A percentile compares a stretch with the other conserved stretches of the same genome.
Evolutionary conservation across 1,140 invertebrate genomes (phyloP).

Genomic region (Copidosoma floridanum): DNA sequence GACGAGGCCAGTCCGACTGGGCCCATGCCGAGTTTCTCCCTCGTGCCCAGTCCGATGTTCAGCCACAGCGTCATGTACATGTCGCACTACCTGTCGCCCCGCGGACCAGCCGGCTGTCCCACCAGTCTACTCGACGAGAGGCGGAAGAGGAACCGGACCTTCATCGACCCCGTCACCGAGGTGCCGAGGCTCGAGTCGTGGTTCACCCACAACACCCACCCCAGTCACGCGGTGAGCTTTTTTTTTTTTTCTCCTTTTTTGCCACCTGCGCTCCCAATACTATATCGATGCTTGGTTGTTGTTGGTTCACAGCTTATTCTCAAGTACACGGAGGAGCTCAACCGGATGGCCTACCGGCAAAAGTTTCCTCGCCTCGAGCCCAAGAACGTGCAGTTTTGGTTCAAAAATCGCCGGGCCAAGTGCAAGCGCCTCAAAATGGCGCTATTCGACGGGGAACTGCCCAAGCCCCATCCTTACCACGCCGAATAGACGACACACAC

Average conservation of each 20-base stretch:
- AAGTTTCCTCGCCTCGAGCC: slow-evolving; percentile 95
- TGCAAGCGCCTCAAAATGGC: slow-evolving; percentile 92
- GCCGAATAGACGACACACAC: slow-evolving; percentile 41
- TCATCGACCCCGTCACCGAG: slow-evolving; percentile 97
- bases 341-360: slow-evolving; percentile 90
- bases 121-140: slow-evolving; percentile 73
- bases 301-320: slow-evolving; percentile 91
- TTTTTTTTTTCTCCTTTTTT: not conserved
- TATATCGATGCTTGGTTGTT: slow-evolving; percentile 22
- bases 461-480: slow-evolving; percentile 56
- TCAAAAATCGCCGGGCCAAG: slow-evolving; percentile 94
- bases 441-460: slow-evolving; percentile 66
- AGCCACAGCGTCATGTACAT: slow-evolving; percentile 87
- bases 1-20: slow-evolving; percentile 53
- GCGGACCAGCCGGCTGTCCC: slow-evolving; percentile 59
- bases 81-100: slow-evolving; percentile 71
- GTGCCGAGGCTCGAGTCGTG: slow-evolving; percentile 94
- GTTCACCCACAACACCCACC: slow-evolving; percentile 97
- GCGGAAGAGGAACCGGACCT: slow-evolving; percentile 93
- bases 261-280: not conserved
- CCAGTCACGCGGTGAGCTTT: slow-evolving; percentile 73
- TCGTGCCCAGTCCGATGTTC: slow-evolving; percentile 82
- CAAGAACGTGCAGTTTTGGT: slow-evolving; percentile 97
- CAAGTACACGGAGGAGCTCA: slow-evolving; percentile 95
- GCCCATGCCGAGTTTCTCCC: slow-evolving; percentile 67